Base-by-base conservation (phyloP, 1,140 invertebrate species). In the Drosophila kohkoa region DNA sequence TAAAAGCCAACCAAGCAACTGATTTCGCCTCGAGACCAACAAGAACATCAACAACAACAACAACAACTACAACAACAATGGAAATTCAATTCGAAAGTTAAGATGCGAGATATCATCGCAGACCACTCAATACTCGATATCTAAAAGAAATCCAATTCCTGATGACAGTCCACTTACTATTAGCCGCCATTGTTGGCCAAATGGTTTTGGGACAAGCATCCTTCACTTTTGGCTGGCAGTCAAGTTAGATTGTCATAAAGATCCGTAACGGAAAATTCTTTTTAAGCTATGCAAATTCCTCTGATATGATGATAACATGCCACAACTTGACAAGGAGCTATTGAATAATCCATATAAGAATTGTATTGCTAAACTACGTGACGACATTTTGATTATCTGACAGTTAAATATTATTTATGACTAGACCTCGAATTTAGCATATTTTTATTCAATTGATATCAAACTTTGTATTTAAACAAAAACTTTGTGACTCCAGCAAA, bases 61-160 rank as follows among this genome's bases (percentile, higher is more conserved):
- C 65, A 69, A 75, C 66, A 45, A 62, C 65, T 66, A 75, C 66
- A 54, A 82, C 79, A 58, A 25, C 51, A 86, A 85, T 76, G 66
- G 66, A 68, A 68, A 82, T 87, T 69, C 58, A 76, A 79, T 87
- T 72, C 54, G 54, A 87, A 78, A 81, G 71, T 65, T 66, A 66
- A 62, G 81, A 83, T 83, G 75, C 49, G 54, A 60, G 81, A 85
- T 85, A 80, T 49, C 59, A 65, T 68, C 57, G 48, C 57, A 38
- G 28, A 58, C 54, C 64, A 69, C 46, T 52, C 32, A 20, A 55
- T 54, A 54, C 35, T 30, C 67, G 20, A 62, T 70, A 51, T 30
- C 15, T 25, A 54, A 43, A 7, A 13, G 13, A 43, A 11, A 5
- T 11, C 25, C 6, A 43, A 11, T n/a, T 45, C 38, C 11, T 30